Conservation (phyloP, 2,888 invertebrate genomes). For the Drosophila kokeensis region DNA sequence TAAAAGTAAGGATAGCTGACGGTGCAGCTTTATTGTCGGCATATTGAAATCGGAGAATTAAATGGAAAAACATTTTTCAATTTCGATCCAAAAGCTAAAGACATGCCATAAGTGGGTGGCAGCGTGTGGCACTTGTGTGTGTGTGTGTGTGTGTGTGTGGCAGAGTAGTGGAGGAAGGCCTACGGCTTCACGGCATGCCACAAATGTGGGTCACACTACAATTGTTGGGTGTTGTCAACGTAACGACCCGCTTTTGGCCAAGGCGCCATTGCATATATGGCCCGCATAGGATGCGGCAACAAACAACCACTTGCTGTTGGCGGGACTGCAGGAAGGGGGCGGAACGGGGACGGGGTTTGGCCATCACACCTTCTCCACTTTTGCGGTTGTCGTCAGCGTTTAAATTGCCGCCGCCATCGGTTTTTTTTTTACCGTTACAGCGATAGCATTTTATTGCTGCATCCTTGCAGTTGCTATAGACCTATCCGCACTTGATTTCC, state of each 20-base stretch:
- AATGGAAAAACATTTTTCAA: slow-evolving; percentile 49
- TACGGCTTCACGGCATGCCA: slow-evolving; percentile 68
- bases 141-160: slow-evolving; percentile 18
- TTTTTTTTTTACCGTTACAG: slow-evolving; percentile 36
- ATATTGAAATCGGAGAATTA: slow-evolving; percentile 43
- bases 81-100: slow-evolving; percentile 74
- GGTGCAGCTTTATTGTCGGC: slow-evolving; percentile 11
- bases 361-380: background rate
- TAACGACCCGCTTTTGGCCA: slow-evolving; percentile 76
- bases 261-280: slow-evolving; percentile 66
- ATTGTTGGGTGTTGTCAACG: slow-evolving; percentile 76
- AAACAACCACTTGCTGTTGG: background rate
- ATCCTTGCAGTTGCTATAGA: slow-evolving; percentile 79
- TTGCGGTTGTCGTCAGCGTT: slow-evolving; percentile 48
- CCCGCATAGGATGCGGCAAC: slow-evolving; percentile 40
- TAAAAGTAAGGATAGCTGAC: slow-evolving; percentile 17
- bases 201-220: slow-evolving; percentile 72
- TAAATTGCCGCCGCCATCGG: slow-evolving; percentile 50
- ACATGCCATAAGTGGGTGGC: slow-evolving; percentile 53
- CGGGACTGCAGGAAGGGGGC: background rate
- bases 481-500: slow-evolving; percentile 55
- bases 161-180: background rate
- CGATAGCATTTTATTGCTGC: slow-evolving; percentile 74
- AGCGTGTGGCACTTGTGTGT: slow-evolving; percentile 11
- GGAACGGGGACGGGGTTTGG: too few species aligned